Evolutionary conservation across 2,113 vertebrate genomes (phyloP), one percentile per base, ranked within the genome.

Genomic region (Bos javanicus): DNA sequence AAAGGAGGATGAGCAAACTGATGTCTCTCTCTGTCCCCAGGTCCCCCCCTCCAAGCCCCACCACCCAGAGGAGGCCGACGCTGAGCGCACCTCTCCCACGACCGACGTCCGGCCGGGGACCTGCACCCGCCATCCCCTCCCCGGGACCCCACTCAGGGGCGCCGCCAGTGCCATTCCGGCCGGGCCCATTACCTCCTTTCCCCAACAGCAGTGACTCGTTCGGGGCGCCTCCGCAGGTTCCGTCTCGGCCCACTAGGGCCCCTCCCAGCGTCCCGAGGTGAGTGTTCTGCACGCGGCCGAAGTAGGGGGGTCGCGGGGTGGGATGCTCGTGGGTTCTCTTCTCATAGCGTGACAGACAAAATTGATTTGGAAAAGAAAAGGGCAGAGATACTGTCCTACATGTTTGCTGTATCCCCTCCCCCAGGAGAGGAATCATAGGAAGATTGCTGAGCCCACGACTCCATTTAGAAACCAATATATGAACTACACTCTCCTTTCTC

Each of bases 221-320:
- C 4, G 98, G 99, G 80, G 96, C 97, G 9, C 98, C 98, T 93
- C 98, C 98, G 0, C 98, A 99, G 95, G 97, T 99, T 43, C 95
- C 98, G 0, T 98, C 98, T 14, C 98, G 99, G 84, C 99, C 99
- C 0, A 98, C 98, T 8, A 98, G 99, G 71, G 98, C 99, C 56
- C 99, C 99, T 64, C 99, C 99, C 87, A 98, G 98, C 2, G 98
- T 99, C 90, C 99, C 99, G 87, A 99, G 99, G 99, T 99, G 99
- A 99, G 99, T 94, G 71, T 43, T 2, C 9, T 15, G 80, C 33
- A 1, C 3, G 2, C 2, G 0, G 14, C 9, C 9, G 1, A 78
- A 5, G 7, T 26, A 7, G 10, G 60, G 5, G 6, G 57, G 4
- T 9, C 3, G 0, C 4, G 36, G 14, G 12, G 12, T 14, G 39